Evolutionary conservation across 2,113 vertebrate genomes (phyloP).

Genomic region (Paradisaea rubra): DNA sequence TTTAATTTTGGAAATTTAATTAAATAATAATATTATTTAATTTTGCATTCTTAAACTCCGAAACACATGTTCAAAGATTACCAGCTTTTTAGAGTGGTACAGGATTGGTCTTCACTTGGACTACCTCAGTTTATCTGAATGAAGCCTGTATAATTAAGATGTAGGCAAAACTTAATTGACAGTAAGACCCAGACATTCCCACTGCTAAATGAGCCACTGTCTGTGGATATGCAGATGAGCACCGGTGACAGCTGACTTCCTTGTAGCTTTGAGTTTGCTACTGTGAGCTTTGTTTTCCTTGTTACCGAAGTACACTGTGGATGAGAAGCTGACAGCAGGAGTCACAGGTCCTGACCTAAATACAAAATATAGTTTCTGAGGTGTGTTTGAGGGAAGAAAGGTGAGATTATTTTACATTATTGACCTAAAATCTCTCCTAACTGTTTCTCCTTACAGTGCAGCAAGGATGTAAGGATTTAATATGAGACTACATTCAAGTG

Average conservation of each 20-base stretch:
- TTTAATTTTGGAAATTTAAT: neutral
- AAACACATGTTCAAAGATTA: neutral
- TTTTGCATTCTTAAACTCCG: neutral
- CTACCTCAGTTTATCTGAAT: neutral
- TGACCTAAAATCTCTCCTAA: neutral
- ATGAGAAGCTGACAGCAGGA: neutral
- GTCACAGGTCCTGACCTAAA: neutral
- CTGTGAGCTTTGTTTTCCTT: neutral
- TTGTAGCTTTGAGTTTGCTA: neutral
- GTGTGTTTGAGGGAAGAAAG: neutral
- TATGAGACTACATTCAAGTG: neutral
- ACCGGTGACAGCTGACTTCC: neutral
- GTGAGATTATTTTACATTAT: neutral
- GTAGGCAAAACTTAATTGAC: neutral
- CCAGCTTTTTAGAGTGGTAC: neutral
- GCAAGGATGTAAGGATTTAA: neutral
- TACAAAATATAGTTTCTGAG: neutral
- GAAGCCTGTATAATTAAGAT: neutral
- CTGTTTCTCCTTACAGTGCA: neutral
- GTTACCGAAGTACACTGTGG: accelerated
- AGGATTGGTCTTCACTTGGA: neutral
- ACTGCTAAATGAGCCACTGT: neutral
- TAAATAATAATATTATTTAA: neutral
- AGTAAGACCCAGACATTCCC: neutral
- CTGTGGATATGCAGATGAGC: neutral